Base-by-base conservation (phyloP, 2,888 invertebrate species). In the Cephus spinipes region DNA sequence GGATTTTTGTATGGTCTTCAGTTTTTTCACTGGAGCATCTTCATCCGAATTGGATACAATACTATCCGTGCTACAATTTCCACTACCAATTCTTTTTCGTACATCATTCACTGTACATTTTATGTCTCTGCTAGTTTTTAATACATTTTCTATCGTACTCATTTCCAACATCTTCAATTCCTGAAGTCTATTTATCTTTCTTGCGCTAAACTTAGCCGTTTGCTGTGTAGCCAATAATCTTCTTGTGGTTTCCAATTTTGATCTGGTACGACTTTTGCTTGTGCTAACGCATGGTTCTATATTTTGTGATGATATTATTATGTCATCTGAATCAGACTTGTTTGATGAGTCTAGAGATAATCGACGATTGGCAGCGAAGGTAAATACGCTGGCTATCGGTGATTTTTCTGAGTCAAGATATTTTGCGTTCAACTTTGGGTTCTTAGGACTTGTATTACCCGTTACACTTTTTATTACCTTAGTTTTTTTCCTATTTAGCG, bases 281-380 rank as follows among this genome's bases (percentile, higher is more conserved):
- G 35, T 31, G n/a, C 68, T 78, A 30, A 73, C 73, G 11, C 79
- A 77, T n/a, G 81, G 69, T 73, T 85, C 79, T 1, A 79, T 36
- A 69, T 73, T 81, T 75, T 89, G 88, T 1, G 88, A 89, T n/a
- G 82, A 79, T 11, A 83, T 73, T 30, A 90, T 75, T 12, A 89
- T 83, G 36, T 89, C 89, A 12, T 91, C 91, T 0, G 87, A 87
- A 73, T 90, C 90, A 2, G 90, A 90, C 79, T 87, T 88, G 40
- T 86, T 87, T 3, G 87, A 89, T 3, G 87, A 89, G 35, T 86
- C 87, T 6, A 83, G 75, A 23, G 89, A 90, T 11, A 81, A 75
- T 74, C 76, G 82, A 1, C 85, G 84, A 34, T 77, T 82, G 3
- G 75, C 75, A 12, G 79, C 80, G 9, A 83, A 85, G 35, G 81